These are phyloP conservation scores for Rhinella marina DNA, from an alignment of 2,797 vertebrate species.

Conservation along the genomic window DNA sequence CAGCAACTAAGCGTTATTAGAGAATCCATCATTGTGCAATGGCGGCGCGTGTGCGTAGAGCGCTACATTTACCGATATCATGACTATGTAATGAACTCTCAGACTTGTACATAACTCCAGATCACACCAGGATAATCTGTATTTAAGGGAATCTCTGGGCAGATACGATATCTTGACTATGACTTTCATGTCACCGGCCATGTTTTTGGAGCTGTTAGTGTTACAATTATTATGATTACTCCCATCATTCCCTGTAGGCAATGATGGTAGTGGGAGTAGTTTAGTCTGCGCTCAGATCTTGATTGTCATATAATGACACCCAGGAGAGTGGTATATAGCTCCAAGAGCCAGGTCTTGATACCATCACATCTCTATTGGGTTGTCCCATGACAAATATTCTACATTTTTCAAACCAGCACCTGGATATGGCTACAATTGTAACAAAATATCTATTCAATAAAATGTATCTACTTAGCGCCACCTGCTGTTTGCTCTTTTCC, in stretches of 20 bases:
- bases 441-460: too few species aligned
- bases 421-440: too few species aligned
- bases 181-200: not conserved
- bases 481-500: too few species aligned
- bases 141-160: not conserved
- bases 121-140: not conserved
- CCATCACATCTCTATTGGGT: too few species aligned
- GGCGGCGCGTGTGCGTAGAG: too few species aligned
- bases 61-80: not conserved
- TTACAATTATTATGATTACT: not conserved
- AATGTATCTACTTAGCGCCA: too few species aligned
- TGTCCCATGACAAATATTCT: too few species aligned
- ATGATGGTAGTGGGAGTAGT: not conserved
- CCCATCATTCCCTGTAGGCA: not conserved
- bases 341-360: too few species aligned
- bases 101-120: not conserved
- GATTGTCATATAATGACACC: not conserved
- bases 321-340: too few species aligned
- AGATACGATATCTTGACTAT: not conserved
- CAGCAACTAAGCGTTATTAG: not conserved
- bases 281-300: not conserved
- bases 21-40: constrained; percentile 1
- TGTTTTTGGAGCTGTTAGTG: not conserved
- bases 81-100: not conserved
- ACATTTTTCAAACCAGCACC: too few species aligned